phyloP scores from a whole-genome alignment of 2,797 vertebrate species.

The Muscicapa striata region DNA sequence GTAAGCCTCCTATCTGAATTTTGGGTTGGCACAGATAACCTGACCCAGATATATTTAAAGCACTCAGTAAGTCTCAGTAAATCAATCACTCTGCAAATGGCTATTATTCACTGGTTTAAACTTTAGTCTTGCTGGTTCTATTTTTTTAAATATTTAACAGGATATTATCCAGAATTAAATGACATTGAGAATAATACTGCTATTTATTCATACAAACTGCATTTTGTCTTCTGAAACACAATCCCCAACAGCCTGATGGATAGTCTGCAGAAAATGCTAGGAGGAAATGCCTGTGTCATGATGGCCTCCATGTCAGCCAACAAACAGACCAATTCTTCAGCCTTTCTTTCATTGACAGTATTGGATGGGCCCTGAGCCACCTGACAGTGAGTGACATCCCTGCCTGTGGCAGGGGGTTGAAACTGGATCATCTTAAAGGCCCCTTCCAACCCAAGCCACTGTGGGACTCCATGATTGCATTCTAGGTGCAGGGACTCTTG shows the following conservation, averaged over 20 bases:
- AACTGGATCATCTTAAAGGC: not conserved
- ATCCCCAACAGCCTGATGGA: not conserved
- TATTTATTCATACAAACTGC: not conserved
- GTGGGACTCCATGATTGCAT: not conserved
- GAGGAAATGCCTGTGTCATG: not conserved
- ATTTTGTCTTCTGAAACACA: not conserved
- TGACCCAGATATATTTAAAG: conserved; percentile 28
- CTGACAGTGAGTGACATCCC: not conserved
- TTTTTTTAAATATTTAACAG: conserved; percentile 4
- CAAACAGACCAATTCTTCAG: not conserved
- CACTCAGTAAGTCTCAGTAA: conserved; percentile 42
- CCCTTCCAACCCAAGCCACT: not conserved
- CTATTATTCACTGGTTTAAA: conserved; percentile 41
- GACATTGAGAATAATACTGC: not conserved
- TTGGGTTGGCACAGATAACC: conserved; percentile 50
- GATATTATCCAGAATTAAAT: not conserved
- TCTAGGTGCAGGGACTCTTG: not conserved
- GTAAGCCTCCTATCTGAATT: conserved; percentile 70
- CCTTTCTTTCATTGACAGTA: not conserved
- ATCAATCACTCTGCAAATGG: conserved; percentile 66
- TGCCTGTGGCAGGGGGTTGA: not conserved
- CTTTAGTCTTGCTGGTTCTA: not conserved
- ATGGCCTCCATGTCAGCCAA: not conserved
- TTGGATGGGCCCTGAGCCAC: not conserved
- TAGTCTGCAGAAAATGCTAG: not conserved